phyloP scores from a whole-genome alignment of 1,140 invertebrate species.

The Diabrotica undecimpunctata region DNA sequence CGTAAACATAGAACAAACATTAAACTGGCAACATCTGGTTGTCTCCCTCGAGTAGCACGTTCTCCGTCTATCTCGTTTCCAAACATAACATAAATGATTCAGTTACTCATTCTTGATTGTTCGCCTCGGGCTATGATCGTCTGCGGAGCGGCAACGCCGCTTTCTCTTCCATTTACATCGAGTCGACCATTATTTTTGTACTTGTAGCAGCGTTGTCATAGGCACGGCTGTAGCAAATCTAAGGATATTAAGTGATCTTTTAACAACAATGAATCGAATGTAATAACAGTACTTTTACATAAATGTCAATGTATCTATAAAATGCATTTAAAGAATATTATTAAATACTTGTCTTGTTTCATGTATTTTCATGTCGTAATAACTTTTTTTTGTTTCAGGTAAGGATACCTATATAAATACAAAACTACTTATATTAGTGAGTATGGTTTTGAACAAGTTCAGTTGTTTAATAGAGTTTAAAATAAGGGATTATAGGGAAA shows the following conservation, averaged over 20 bases:
- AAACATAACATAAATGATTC: background rate
- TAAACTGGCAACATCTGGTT: background rate
- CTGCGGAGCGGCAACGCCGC: background rate
- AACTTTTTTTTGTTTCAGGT: no score
- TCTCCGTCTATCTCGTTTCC: background rate
- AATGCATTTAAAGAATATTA: no score
- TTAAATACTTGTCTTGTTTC: no score
- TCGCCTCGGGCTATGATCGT: background rate
- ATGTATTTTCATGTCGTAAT: no score
- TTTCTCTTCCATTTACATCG: background rate
- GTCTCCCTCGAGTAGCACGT: background rate
- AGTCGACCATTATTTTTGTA: background rate
- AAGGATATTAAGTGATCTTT: background rate
- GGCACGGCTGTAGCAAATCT: background rate
- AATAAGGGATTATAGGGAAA: no score
- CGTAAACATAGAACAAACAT: conserved; percentile 2
- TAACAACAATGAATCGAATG: background rate
- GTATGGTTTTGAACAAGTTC: no score
- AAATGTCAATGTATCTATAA: no score
- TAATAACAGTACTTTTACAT: no score
- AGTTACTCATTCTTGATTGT: background rate
- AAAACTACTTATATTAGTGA: no score
- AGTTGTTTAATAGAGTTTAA: no score
- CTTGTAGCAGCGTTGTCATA: background rate
- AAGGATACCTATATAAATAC: no score